Evolutionary conservation across 2,113 vertebrate species (phyloP).

Genomic region (Vidua macroura): DNA sequence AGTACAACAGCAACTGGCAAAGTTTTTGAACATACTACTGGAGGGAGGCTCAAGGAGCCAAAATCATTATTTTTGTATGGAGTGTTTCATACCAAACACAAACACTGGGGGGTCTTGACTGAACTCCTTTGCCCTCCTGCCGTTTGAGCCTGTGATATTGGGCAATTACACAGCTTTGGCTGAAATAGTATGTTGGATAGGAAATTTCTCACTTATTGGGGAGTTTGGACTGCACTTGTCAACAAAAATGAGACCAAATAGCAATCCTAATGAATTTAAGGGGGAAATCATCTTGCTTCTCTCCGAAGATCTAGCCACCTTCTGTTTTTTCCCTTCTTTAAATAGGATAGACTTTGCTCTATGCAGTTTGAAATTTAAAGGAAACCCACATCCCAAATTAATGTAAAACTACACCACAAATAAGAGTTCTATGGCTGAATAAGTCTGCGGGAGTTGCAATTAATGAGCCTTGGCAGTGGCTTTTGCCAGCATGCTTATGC

Average conservation of each 20-base stretch:
- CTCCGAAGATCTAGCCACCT: not conserved
- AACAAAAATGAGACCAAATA: conserved; percentile 8
- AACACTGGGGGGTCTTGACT: conserved; percentile 60
- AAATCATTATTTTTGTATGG: conserved; percentile 72
- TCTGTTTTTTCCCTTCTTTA: not conserved
- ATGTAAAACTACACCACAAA: conserved; percentile 54
- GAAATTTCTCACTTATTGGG: conserved; percentile 44
- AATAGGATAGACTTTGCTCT: not conserved
- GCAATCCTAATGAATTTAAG: conserved; percentile 32
- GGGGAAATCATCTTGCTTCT: not conserved
- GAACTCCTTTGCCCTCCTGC: conserved; percentile 59
- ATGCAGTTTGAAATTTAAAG: conserved; percentile 33
- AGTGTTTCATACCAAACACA: conserved; percentile 66
- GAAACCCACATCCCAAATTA: conserved; percentile 46
- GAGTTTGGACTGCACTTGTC: conserved; percentile 4
- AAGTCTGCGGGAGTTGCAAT: conserved; percentile 62
- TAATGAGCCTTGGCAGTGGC: conserved; percentile 69
- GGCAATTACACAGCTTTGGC: conserved; percentile 61
- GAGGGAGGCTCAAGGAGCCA: conserved; percentile 48
- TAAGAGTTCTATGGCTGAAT: conserved; percentile 43
- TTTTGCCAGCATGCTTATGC: conserved; percentile 58
- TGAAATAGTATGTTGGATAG: conserved; percentile 8
- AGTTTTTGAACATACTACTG: conserved; percentile 53
- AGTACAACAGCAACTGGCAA: conserved; percentile 54
- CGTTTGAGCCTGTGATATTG: conserved; percentile 50